phyloP scores from a whole-genome alignment of 2,113 vertebrate species.

The Neotoma lepida region DNA sequence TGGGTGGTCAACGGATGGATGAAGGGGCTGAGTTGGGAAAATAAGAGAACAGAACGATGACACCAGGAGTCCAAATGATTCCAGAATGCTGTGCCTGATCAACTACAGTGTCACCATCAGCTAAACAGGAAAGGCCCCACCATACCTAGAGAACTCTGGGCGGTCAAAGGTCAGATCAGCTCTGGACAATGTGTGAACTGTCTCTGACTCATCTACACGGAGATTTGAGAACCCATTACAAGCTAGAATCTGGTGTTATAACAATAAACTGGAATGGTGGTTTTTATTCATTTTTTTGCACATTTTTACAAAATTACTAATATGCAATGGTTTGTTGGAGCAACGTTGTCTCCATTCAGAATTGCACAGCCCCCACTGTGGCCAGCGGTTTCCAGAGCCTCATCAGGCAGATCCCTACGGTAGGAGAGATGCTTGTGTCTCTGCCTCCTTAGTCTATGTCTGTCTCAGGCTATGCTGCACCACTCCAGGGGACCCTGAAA shows the following conservation, averaged over 20 bases:
- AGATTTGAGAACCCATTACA: neutral
- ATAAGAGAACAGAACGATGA: neutral
- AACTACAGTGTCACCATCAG: neutral
- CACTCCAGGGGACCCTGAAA: neutral
- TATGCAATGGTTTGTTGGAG: neutral
- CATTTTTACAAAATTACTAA: neutral
- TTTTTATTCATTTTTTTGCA: neutral
- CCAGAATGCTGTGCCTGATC: neutral
- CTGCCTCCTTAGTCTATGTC: fast-evolving
- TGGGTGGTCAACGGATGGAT: neutral
- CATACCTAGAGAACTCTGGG: neutral
- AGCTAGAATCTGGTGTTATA: neutral
- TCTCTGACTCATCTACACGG: neutral
- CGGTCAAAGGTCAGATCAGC: neutral
- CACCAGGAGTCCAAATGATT: neutral
- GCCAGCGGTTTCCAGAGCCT: neutral
- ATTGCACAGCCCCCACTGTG: neutral
- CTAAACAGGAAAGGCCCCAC: neutral
- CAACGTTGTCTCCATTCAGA: neutral
- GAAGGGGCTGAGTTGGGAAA: too few relatives aligned
- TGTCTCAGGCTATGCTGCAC: neutral
- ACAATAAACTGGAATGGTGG: neutral
- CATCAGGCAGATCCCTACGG: neutral
- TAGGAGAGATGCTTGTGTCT: neutral
- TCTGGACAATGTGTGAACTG: neutral